Evolutionary conservation across 2,797 vertebrate species (phyloP), one percentile per base, ranked within the genome.

Genomic region (Rhyacichthys aspro): DNA sequence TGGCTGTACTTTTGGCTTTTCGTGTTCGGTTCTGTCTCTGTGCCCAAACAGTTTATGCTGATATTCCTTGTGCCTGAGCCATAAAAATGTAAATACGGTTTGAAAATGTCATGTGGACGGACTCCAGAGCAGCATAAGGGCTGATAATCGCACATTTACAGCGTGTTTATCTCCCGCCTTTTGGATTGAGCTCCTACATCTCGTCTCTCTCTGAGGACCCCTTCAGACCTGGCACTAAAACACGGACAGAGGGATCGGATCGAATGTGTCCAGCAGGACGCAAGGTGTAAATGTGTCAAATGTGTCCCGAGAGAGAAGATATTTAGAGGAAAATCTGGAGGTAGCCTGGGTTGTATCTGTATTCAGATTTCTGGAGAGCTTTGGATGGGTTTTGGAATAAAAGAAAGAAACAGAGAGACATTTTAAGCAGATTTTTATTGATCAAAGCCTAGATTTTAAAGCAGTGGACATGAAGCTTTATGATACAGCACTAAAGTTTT

Each of bases 31-130:
- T 10, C 15, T 50, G 48, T 50, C 33, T 2, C 48, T 15, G 9
- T 18, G 48, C 48, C 48, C 48, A 15, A 3, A 17, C 32, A 36
- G 32, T 50, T 50, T 50, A 18, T 50, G 15, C 17, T 17, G 48
- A 54, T 39, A 42, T 28, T n/a, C 15, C 8, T 42, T 38, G 14
- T 46, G 34, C 32, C 42, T 39, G 2, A 41, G 28, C 19, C n/a
- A 11, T 38, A 16, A 44, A 45, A 45, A 46, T 57, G 8, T 18
- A 56, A 65, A 55, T 14, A 11, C 28, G 2, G 18, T 41, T 28
- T 10, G 10, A 41, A 54, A 41, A 8, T n/a, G 52, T 17, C 1
- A 14, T 8, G 14, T 15, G 28, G 45, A 43, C 33, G 0, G 9
- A 37, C 18, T 54, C 11, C 37, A 28, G 47, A 15, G 38, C 37